A percentile compares a stretch with the other conserved stretches of the same genome.
Conservation (phyloP, 2,888 invertebrate species). For the Dusona sp. region DNA sequence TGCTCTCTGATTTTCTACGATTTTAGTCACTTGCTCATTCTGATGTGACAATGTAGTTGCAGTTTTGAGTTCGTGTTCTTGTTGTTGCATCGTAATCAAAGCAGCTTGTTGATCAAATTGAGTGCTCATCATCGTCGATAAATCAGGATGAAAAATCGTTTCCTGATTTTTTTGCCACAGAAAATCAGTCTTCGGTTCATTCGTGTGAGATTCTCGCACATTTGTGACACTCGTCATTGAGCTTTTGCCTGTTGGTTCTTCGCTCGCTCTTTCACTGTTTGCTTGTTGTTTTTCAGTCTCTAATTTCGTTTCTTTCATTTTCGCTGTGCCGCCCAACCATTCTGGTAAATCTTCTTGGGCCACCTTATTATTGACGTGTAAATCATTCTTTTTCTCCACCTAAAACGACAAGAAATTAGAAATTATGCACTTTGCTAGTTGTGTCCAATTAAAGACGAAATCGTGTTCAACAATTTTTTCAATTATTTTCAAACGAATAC, state of each 20-base stretch:
- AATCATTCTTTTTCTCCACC: slow-evolving; percentile 35
- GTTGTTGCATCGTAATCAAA: slow-evolving; percentile 79
- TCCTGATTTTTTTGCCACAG: slow-evolving; percentile 44
- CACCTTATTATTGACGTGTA: slow-evolving; percentile 26
- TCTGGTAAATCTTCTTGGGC: slow-evolving; percentile 78
- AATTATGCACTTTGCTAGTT: too few relatives aligned
- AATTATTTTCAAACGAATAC: too few relatives aligned
- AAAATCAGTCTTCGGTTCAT: slow-evolving; percentile 38
- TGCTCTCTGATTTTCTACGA: slow-evolving; percentile 76
- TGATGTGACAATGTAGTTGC: slow-evolving; percentile 78
- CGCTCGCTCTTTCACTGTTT: slow-evolving; percentile 4
- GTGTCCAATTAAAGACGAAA: too few relatives aligned
- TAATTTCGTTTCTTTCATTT: slow-evolving; percentile 66
- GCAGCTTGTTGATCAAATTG: slow-evolving; percentile 80
- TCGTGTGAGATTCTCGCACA: slow-evolving; percentile 12
- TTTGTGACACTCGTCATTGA: slow-evolving; percentile 19
- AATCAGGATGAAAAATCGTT: slow-evolving; percentile 64
- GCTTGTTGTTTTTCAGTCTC: slow-evolving; percentile 63
- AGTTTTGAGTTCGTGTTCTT: slow-evolving; percentile 79
- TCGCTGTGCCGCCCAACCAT: slow-evolving; percentile 79
- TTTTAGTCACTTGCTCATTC: slow-evolving; percentile 76
- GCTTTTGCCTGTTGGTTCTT: not conserved
- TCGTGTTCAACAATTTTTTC: too few relatives aligned
- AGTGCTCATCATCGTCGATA: slow-evolving; percentile 73
- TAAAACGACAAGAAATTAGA: slow-evolving; percentile 6